Evolutionary conservation across 1,140 invertebrate species (phyloP).

Genomic region (Papilio glaucus): DNA sequence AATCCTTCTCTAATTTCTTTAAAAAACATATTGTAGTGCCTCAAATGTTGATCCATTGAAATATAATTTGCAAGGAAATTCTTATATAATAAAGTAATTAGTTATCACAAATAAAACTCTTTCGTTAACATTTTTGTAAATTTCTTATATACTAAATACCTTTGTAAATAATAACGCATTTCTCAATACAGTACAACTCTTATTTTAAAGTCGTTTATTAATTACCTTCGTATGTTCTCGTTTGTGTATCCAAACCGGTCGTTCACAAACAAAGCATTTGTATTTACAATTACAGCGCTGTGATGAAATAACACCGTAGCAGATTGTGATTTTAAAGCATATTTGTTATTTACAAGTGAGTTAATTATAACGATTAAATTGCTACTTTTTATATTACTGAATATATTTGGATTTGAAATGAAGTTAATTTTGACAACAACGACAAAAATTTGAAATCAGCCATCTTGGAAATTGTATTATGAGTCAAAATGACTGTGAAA

Average conservation of each 20-base stretch:
- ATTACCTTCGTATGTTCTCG: background rate
- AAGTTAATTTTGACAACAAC: background rate
- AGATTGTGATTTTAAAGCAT: constrained; percentile 19
- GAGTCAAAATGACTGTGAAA: background rate
- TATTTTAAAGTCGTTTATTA: background rate
- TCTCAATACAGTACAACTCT: too few relatives aligned
- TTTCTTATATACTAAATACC: background rate
- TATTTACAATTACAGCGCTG: constrained; percentile 22
- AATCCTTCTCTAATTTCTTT: too few relatives aligned
- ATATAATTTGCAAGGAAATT: background rate
- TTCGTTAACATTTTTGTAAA: too few relatives aligned
- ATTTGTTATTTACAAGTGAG: constrained; percentile 24
- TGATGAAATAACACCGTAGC: constrained; percentile 7
- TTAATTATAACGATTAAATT: background rate
- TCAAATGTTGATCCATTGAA: background rate
- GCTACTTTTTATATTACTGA: background rate
- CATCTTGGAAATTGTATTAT: background rate
- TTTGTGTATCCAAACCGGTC: background rate
- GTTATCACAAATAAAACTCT: too few relatives aligned
- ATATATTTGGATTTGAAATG: background rate
- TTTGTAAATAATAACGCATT: too few relatives aligned
- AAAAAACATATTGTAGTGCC: too few relatives aligned
- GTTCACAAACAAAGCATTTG: constrained; percentile 18
- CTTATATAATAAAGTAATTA: too few relatives aligned
- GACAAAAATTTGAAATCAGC: background rate